Evolutionary conservation across 2,113 vertebrate genomes (phyloP).

Genomic region (Scomber colias): DNA sequence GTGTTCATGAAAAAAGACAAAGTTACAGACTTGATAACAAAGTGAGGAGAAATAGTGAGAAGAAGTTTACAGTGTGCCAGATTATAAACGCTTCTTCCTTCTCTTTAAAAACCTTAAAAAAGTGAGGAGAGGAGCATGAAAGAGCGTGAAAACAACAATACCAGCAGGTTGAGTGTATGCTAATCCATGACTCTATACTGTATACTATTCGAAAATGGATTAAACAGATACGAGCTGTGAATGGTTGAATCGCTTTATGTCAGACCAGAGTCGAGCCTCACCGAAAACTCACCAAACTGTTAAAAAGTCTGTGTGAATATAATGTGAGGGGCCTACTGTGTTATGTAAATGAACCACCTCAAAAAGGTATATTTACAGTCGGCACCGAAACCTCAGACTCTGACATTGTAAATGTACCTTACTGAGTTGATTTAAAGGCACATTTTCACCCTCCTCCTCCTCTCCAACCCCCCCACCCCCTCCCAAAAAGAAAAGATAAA

Average conservation of each 20-base stretch:
- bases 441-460: constrained; percentile 29
- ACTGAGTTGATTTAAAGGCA: constrained; percentile 52
- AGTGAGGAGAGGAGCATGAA: constrained; percentile 30
- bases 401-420: constrained; percentile 42
- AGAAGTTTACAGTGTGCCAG: not conserved
- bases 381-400: not conserved
- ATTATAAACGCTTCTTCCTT: constrained; percentile 48
- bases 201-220: constrained; percentile 44
- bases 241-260: constrained; percentile 43
- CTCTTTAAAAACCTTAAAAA: constrained; percentile 26
- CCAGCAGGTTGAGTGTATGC: constrained; percentile 9
- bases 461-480: too few species aligned
- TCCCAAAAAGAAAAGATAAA: constrained; percentile 59
- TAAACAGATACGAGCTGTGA: constrained; percentile 28
- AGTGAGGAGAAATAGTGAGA: not conserved
- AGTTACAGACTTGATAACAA: not conserved
- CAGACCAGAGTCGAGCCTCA: constrained; percentile 27
- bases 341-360: constrained; percentile 68
- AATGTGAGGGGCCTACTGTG: constrained; percentile 52
- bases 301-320: constrained; percentile 50
- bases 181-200: constrained; percentile 18
- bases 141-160: constrained; percentile 42
- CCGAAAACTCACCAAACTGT: constrained; percentile 48
- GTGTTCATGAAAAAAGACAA: not conserved
- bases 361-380: constrained; percentile 61